Evolutionary conservation across 1,140 invertebrate species (phyloP).

Genomic region (Sarcophaga peregrina): DNA sequence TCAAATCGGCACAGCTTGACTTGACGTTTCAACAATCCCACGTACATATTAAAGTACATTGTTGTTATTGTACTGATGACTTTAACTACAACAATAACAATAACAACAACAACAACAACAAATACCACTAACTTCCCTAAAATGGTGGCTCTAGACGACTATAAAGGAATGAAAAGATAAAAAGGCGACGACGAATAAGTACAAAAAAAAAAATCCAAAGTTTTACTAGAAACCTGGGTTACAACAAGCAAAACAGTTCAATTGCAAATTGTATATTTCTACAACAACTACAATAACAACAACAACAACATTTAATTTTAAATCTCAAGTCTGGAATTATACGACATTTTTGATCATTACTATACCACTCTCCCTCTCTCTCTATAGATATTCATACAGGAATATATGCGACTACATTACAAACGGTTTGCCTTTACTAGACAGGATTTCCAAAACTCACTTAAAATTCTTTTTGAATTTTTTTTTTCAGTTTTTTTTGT

Average conservation of each 20-base stretch:
- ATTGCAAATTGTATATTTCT: neutral
- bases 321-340: too few species aligned
- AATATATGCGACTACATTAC: neutral
- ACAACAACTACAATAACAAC: neutral
- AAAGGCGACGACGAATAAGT: neutral
- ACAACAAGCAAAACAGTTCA: conserved; percentile 10
- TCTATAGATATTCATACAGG: neutral
- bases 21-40: conserved; percentile 63
- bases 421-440: neutral
- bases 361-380: neutral
- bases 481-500: conserved; percentile 11
- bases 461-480: neutral
- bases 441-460: neutral
- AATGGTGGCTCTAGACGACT: conserved; percentile 8
- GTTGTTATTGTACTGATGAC: neutral
- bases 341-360: too few species aligned
- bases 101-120: too few species aligned
- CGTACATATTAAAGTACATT: neutral
- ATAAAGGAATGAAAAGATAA: neutral
- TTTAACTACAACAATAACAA: too few species aligned
- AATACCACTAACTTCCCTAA: neutral
- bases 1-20: conserved; percentile 64
- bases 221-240: too few species aligned
- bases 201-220: neutral
- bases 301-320: too few species aligned